These are phyloP conservation scores for Scaptomyza pallida DNA, from an alignment of 1,140 invertebrate species.

Conservation along the genomic window DNA sequence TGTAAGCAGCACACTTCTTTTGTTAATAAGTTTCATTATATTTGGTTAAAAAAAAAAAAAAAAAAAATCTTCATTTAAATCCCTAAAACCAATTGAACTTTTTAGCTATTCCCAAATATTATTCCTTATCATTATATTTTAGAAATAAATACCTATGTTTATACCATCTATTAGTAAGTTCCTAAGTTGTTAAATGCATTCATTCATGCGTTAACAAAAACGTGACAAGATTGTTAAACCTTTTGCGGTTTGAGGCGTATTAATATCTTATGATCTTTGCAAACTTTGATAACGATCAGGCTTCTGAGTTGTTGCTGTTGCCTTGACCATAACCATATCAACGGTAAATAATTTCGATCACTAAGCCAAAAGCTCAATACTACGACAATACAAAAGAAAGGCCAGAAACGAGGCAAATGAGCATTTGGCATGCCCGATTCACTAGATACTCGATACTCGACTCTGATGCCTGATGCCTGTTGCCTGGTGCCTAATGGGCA, in stretches of 20 bases:
- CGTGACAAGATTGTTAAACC: constrained; percentile 37
- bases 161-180: too few relatives aligned
- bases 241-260: constrained; percentile 23
- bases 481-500: constrained; percentile 23
- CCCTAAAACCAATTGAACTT: too few relatives aligned
- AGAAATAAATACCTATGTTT: too few relatives aligned
- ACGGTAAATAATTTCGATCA: constrained; percentile 81
- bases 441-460: constrained; percentile 7
- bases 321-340: constrained; percentile 74
- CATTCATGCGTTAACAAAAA: constrained; percentile 40
- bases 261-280: constrained; percentile 28
- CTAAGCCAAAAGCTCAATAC: constrained; percentile 34
- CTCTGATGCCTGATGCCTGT: too few relatives aligned
- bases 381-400: constrained; percentile 46
- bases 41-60: too few relatives aligned
- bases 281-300: constrained; percentile 2
- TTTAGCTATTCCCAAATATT: too few relatives aligned
- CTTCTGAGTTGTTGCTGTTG: constrained; percentile 21
- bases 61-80: too few relatives aligned
- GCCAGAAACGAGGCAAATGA: constrained; percentile 65
- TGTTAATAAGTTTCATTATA: too few relatives aligned
- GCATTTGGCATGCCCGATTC: constrained; percentile 50
- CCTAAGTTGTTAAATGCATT: constrained; percentile 10
- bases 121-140: too few relatives aligned
- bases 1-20: too few relatives aligned